Percentiles rank a stretch among this genome's conserved stretches.
Evolutionary conservation across 2,113 vertebrate genomes (phyloP).

Genomic region (Thalassoma bifasciatum): DNA sequence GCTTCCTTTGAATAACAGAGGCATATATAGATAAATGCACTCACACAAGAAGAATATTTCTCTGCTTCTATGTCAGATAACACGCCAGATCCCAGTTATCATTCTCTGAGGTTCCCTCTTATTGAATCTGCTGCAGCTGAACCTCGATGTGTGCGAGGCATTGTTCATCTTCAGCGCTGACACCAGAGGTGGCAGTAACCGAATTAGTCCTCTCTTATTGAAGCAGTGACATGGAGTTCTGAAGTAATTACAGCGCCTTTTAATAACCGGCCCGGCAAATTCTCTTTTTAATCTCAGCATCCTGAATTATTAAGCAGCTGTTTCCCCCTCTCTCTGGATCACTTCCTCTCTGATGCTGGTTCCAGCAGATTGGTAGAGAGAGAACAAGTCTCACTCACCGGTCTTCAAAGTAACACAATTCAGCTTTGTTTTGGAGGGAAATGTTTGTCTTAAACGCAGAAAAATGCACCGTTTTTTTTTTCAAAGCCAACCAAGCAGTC

Average conservation of each 20-base stretch:
- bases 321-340: slow-evolving; percentile 50
- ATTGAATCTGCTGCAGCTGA: slow-evolving; percentile 25
- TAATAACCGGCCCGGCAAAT: slow-evolving; percentile 80
- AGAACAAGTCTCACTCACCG: not conserved
- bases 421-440: too few relatives aligned
- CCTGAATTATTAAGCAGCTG: slow-evolving; percentile 85
- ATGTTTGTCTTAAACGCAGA: too few relatives aligned
- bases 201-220: slow-evolving; percentile 78
- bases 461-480: too few relatives aligned
- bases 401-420: too few relatives aligned
- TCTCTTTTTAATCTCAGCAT: slow-evolving; percentile 82
- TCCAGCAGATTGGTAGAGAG: slow-evolving; percentile 20
- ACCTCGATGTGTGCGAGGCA: slow-evolving; percentile 32
- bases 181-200: slow-evolving; percentile 77
- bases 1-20: not conserved
- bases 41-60: not conserved
- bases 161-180: slow-evolving; percentile 81
- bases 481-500: too few relatives aligned
- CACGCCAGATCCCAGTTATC: slow-evolving; percentile 49
- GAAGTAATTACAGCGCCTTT: slow-evolving; percentile 84
- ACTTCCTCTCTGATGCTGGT: slow-evolving; percentile 42
- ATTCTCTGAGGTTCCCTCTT: slow-evolving; percentile 27
- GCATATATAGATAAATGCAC: slow-evolving; percentile 1
- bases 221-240: slow-evolving; percentile 76
- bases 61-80: slow-evolving; percentile 26